These are phyloP conservation scores for Xiphorhynchus erythropygius DNA, from an alignment of 2,797 vertebrate species.

Conservation along the genomic window DNA sequence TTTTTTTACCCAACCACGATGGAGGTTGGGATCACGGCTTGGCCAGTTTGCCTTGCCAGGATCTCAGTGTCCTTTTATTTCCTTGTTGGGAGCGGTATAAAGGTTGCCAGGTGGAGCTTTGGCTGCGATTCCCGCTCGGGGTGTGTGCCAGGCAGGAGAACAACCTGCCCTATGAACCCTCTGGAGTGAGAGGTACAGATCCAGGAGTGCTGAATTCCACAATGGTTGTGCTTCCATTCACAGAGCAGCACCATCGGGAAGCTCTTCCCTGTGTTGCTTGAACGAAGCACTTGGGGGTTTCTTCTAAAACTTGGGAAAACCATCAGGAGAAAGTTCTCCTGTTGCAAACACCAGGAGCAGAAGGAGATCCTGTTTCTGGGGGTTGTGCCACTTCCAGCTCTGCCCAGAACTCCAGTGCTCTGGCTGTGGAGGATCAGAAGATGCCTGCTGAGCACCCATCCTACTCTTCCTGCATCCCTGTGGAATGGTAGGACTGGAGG, in stretches of 20 bases:
- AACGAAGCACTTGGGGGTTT: not conserved
- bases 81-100: not conserved
- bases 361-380: not conserved
- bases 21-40: not conserved
- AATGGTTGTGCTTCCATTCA: fast-evolving
- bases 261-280: fast-evolving
- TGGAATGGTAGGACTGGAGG: not conserved
- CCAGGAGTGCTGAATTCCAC: not conserved
- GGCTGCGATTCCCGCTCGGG: not conserved
- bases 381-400: no score
- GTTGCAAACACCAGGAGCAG: not conserved
- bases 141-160: not conserved
- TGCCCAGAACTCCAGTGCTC: not conserved
- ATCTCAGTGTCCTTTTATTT: not conserved
- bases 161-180: not conserved
- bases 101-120: not conserved
- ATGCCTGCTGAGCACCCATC: no score
- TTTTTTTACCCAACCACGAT: not conserved
- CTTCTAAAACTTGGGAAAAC: not conserved
- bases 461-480: not conserved
- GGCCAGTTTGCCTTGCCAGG: not conserved
- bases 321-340: not conserved
- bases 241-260: fast-evolving
- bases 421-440: not conserved
- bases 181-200: not conserved